Base-by-base conservation (phyloP, 1,140 invertebrate genomes). In the Platorchestia sp. region DNA sequence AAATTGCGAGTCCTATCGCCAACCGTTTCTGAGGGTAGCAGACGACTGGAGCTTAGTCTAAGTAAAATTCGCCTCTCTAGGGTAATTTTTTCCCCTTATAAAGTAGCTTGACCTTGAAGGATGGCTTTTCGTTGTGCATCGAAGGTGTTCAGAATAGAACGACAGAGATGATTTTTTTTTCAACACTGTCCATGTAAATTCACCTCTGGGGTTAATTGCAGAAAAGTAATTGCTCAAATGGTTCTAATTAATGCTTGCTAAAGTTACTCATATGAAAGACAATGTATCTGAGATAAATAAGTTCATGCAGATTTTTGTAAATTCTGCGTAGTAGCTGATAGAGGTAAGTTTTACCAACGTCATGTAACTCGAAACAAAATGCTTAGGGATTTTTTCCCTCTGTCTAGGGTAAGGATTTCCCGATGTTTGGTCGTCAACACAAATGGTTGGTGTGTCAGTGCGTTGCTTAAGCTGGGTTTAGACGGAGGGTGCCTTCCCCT, bases 11-110 rank as follows among this genome's bases (percentile, higher is more conserved):
- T 42, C 22, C 22, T 41, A 42, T 10, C 22, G 41, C n/a, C 41
- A 42, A 89, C 86, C 86, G 86, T 89, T 89, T 42, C 16, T 89
- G 86, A 89, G 86, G 86, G 86, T 89, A 36, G 86, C 86, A 89
- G 86, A 89, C 86, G 86, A 89, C 86, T 7, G 86, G 10, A 89
- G 19, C 41, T 42, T 42, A 89, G 41, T 89, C n/a, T 89, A 89
- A 41, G 86, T 16, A 89, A 36, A 89, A 27, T 89, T 89, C 22
- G 10, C 22, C 16, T 10, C 16, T 22, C n/a, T 41, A 41, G 86
- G 86, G 86, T 27, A 89, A 89, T 14, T 89, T 89, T 89, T n/a
- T 41, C n/a, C 16, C 41, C 10, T n/a, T 42, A n/a, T 10, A n/a
- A 89, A 10, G 53, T 16, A 75, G 36, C 14, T 14, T 75, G 53